Evolutionary conservation across 2,888 invertebrate species (phyloP), one percentile per base, ranked within the genome.

Genomic region (Unio delphinus): DNA sequence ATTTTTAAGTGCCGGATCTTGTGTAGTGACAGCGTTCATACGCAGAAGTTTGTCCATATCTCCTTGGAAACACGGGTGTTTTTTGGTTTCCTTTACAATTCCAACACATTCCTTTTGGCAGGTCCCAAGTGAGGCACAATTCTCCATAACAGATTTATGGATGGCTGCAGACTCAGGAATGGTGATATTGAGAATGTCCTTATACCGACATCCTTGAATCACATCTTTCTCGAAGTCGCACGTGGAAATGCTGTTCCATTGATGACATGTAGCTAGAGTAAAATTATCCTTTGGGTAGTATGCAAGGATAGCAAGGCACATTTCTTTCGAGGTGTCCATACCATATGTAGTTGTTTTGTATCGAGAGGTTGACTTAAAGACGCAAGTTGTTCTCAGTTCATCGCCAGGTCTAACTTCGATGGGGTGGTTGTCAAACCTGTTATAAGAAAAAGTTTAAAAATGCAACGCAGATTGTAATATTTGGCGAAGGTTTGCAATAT

Each of bases 291-390:
- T 65, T 0, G 84, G 83, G 70, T 84, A 83, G 64, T 78, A 76
- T 26, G 76, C 76, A 23, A 86, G 15, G 72, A 83, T 83, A 4
- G 76, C 80, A 57, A 67, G 81, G 64, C 86, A 86, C 86, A 86
- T 86, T 71, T 86, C 85, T 26, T 84, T 83, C 11, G 67, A 70
- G 17, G 85, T 83, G 0, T 67, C 82, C 11, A 79, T 77, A 5
- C 86, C 86, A 26, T 67, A 79, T 23, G 71, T 74, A 0, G 79
- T 79, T 3, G 68, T 75, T 11, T 67, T 62, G n/a, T 64, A 61
- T 55, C 71, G 65, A 3, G 67, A 61, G 11, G 69, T 72, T 2
- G 83, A 79, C 20, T 75, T 70, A 61, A 69, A 84, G 4, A 68
- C 62, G 65, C 84, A 84, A 0, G 68, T 76, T 3, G 77, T 69